A percentile compares a stretch with the other conserved stretches of the same genome.
Evolutionary conservation across 1,140 invertebrate species (phyloP).

Genomic region (Charaxes varanes): DNA sequence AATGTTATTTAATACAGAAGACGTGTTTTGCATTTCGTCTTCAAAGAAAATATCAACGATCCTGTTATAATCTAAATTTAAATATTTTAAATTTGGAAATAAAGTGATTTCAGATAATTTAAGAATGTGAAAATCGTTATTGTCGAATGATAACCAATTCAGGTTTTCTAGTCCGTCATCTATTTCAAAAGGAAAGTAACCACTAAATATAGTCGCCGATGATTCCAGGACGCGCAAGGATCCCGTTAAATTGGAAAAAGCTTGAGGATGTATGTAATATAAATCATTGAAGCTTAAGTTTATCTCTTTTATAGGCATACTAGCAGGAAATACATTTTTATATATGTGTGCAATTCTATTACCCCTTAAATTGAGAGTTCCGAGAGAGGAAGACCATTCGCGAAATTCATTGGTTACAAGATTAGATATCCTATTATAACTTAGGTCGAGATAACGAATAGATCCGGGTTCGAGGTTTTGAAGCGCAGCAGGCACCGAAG

Average conservation of each 20-base stretch:
- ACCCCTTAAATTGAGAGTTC: constrained; percentile 88
- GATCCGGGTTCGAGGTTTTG: constrained; percentile 79
- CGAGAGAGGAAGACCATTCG: constrained; percentile 86
- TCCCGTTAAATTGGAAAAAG: constrained; percentile 83
- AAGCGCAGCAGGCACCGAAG: constrained; percentile 80
- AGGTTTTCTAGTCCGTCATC: constrained; percentile 79
- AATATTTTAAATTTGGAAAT: constrained; percentile 83
- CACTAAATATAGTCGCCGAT: constrained; percentile 87
- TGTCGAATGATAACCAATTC: constrained; percentile 90
- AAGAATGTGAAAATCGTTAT: constrained; percentile 87
- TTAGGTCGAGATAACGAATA: constrained; percentile 88
- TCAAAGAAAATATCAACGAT: constrained; percentile 77
- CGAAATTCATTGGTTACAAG: constrained; percentile 84
- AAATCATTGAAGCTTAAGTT: constrained; percentile 93
- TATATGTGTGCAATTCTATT: constrained; percentile 87
- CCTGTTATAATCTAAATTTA: constrained; percentile 91
- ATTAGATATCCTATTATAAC: constrained; percentile 88
- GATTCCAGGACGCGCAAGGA: constrained; percentile 87
- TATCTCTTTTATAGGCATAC: constrained; percentile 85
- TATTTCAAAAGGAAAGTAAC: constrained; percentile 84
- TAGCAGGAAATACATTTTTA: constrained; percentile 80
- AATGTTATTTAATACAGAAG: constrained; percentile 85
- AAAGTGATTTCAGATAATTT: constrained; percentile 76
- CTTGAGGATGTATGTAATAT: constrained; percentile 82
- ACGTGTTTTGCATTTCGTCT: constrained; percentile 80